A percentile compares a stretch with the other conserved stretches of the same genome.
Evolutionary conservation across 2,797 vertebrate species (phyloP).

Genomic region (Sebastes melanostomus): DNA sequence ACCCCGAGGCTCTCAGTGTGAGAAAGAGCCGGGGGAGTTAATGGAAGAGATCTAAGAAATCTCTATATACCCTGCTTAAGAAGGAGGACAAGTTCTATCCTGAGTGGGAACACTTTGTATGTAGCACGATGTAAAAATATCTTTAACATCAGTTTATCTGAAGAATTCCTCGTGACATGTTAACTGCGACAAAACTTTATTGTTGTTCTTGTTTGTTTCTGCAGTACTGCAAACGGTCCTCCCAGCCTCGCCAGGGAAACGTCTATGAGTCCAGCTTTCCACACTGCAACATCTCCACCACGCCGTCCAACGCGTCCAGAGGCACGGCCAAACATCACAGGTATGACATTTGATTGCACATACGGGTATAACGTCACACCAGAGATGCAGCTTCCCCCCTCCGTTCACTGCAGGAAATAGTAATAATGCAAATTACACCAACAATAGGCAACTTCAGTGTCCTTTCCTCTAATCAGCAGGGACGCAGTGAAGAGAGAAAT

Average conservation of each 20-base stretch:
- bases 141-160: neutral
- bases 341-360: slow-evolving; percentile 41
- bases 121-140: neutral
- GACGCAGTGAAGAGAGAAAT: slow-evolving; percentile 64
- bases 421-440: slow-evolving; percentile 28
- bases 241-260: slow-evolving; percentile 50
- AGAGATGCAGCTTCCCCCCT: neutral
- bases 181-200: neutral
- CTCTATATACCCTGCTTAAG: neutral
- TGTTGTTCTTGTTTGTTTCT: slow-evolving; percentile 8
- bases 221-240: slow-evolving; percentile 76
- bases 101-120: neutral
- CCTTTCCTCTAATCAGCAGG: slow-evolving; percentile 40
- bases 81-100: neutral
- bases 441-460: slow-evolving; percentile 32
- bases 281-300: slow-evolving; percentile 41
- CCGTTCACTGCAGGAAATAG: neutral
- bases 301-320: slow-evolving; percentile 51
- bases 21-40: neutral
- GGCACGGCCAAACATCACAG: slow-evolving; percentile 67
- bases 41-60: neutral
- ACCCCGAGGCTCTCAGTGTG: neutral
- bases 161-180: neutral
- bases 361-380: neutral
- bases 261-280: slow-evolving; percentile 63